These are phyloP conservation scores for Globia sparganii DNA, from an alignment of 2,888 invertebrate species.

Conservation along the genomic window DNA sequence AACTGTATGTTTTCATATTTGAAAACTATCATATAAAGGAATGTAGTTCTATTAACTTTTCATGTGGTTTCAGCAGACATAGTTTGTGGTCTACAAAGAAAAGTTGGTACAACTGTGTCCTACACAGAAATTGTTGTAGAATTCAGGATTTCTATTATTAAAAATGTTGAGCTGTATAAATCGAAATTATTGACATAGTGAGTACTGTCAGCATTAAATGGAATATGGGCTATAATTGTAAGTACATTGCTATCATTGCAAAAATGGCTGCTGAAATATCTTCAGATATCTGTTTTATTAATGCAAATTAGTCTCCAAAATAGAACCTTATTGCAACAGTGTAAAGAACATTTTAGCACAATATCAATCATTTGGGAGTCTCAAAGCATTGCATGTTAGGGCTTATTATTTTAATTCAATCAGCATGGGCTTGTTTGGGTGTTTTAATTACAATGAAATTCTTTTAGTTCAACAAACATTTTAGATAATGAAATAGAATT, in stretches of 20 bases:
- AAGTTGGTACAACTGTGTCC: conserved; percentile 53
- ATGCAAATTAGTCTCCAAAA: conserved; percentile 41
- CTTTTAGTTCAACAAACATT: conserved; percentile 33
- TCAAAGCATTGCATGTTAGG: conserved; percentile 42
- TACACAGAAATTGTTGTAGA: conserved; percentile 65
- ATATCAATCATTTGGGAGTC: conserved; percentile 22
- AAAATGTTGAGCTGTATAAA: conserved; percentile 69
- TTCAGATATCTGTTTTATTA: conserved; percentile 47
- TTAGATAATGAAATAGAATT: conserved; percentile 46
- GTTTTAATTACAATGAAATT: conserved; percentile 41
- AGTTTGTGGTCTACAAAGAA: conserved; percentile 62
- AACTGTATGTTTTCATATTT: conserved; percentile 86
- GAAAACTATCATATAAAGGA: conserved; percentile 82
- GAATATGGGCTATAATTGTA: conserved; percentile 61
- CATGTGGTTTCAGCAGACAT: conserved; percentile 57
- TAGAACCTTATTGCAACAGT: conserved; percentile 41
- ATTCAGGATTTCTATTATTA: conserved; percentile 66
- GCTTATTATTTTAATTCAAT: conserved; percentile 39
- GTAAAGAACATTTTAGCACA: conserved; percentile 45
- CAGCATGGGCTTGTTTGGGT: conserved; percentile 32
- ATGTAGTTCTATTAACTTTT: conserved; percentile 68
- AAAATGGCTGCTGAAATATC: conserved; percentile 48
- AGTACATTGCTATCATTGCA: conserved; percentile 69
- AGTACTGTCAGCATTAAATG: conserved; percentile 57
- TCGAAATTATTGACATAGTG: conserved; percentile 65